Base-by-base conservation (phyloP, 2,113 vertebrate species). In the Mobula birostris region DNA sequence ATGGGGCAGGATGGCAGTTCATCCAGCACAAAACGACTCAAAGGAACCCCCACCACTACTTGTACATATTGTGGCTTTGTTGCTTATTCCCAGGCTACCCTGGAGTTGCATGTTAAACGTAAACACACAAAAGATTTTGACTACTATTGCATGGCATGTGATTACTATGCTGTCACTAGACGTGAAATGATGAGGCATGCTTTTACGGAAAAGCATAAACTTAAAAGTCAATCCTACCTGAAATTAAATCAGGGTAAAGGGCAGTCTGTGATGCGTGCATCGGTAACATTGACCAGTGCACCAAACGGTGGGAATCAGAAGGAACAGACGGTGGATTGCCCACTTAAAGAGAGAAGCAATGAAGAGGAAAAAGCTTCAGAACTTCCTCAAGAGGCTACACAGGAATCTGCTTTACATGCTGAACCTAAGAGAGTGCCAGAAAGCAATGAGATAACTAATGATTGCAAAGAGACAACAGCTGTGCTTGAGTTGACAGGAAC, bases 71-170 rank as follows among this genome's bases (percentile, higher is more conserved):
- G 98, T 94, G 96, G 97, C 91, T 99, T 99, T 94, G 95, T 95
- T 61, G 98, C 98, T 94, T 98, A 98, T 82, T 98, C 98, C 70
- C 94, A 97, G 15, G 95, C 98, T 68, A 98, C 99, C 0, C 97
- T 99, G 29, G 98, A 98, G 74, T 96, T 98, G 70, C 99, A 99
- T 0, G 94, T 99, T 93, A 99, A 98, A 95, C 97, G 98, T 94
- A 98, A 98, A n/a, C 99, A 99, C 95, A 98, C 97, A 7, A 98
- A 97, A 95, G 98, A 98, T 94, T 99, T 98, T 95, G 98, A 99
- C 94, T 99, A 98, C 94, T 98, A 98, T 70, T 99, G 99, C 95
- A 97, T 98, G 96, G 99, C 98, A 0, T 99, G 99, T 94, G 97
- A 97, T 95, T 99, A 99, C 96, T 99, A 98, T 24, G 98, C 99